A percentile compares a stretch with the other conserved stretches of the same genome.
Evolutionary conservation across 2,797 vertebrate genomes (phyloP).

Genomic region (Loriculus beryllinus): DNA sequence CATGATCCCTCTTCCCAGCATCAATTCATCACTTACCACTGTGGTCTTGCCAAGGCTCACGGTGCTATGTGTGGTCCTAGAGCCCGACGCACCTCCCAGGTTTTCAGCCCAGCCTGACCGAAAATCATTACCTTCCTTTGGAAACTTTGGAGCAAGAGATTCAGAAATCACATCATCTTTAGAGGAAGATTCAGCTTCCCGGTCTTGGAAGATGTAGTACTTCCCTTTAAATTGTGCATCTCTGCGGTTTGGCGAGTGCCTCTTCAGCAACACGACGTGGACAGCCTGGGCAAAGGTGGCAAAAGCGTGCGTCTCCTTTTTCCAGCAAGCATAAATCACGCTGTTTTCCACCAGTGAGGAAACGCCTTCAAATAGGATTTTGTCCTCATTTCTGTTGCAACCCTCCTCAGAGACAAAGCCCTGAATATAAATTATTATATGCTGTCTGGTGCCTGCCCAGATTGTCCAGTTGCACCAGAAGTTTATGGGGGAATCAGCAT

Average conservation of each 20-base stretch:
- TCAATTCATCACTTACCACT: rapidly evolving
- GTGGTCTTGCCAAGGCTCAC: not conserved
- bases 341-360: constrained; percentile 48
- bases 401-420: not conserved
- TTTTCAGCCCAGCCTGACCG: not conserved
- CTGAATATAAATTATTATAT: constrained; percentile 57
- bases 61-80: rapidly evolving
- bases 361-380: constrained; percentile 60
- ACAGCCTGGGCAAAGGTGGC: constrained; percentile 61
- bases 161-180: not conserved
- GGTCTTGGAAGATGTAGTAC: constrained; percentile 56
- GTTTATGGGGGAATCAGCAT: not conserved
- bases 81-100: not conserved
- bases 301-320: constrained; percentile 25
- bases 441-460: constrained; percentile 53
- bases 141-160: not conserved
- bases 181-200: not conserved
- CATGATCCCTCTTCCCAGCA: rapidly evolving
- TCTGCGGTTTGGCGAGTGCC: not conserved
- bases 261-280: constrained; percentile 37
- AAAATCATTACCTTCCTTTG: not conserved
- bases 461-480: constrained; percentile 70
- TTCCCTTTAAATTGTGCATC: constrained; percentile 28
- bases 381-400: constrained; percentile 56
- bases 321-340: constrained; percentile 58